Evolutionary conservation across 2,888 invertebrate species (phyloP), one percentile per base, ranked within the genome.

Genomic region (Endotricha flammealis): DNA sequence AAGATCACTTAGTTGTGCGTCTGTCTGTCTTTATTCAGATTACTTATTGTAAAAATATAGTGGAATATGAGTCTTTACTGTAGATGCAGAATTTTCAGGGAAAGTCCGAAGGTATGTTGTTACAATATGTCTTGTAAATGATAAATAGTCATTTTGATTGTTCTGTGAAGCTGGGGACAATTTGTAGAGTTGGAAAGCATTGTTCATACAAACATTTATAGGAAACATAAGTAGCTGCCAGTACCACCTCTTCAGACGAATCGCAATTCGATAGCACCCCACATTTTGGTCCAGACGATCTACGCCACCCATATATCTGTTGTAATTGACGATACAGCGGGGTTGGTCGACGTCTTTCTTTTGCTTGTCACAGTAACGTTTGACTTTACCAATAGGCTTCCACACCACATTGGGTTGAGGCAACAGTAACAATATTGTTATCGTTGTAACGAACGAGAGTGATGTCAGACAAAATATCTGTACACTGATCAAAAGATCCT

Each of bases 261-360:
- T 41, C 12, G 37, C 2, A 7, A 41, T 32, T 32, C 41, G 14
- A 16, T 41, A 38, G 11, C 35, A 38, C 1, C 35, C 41, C 8
- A 41, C 39, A 36, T 47, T 47, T 43, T 43, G 43, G 33, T 46
- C 43, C 1, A 43, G 36, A 1, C 38, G 36, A 11, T 42, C 41
- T 5, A 42, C 41, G 28, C 42, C 47, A 13, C 44, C 39, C 41
- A 42, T 44, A 38, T 20, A 46, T 40, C 29, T 42, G 14, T 43
- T 46, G 28, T 45, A 48, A 10, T 42, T 44, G 12, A 45, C 13
- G 28, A 44, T 38, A 12, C 38, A 47, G 8, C 39, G 24, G 9
- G 46, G 42, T 42, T 40, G 41, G 33, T 46, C 38, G 23, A 46
- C 42, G 24, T 44, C 44, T 12, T 38, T 39, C 10, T 43, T 41